Percentiles rank a stretch among this genome's conserved stretches.
phyloP scores from a whole-genome alignment of 92 coral and sea anemone species.

The Paragorgia papillata region DNA sequence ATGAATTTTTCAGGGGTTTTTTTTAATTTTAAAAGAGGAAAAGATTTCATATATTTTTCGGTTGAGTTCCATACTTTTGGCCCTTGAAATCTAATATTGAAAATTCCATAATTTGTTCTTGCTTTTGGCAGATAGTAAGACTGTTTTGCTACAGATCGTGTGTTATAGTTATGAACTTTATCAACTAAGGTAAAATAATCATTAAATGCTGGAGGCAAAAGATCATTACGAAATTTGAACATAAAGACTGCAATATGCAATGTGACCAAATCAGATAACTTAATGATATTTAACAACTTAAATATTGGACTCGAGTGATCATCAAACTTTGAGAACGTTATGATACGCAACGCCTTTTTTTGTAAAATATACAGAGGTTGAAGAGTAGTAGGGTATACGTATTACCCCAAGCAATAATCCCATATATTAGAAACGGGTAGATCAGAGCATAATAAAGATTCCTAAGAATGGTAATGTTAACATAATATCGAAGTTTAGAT shows the following conservation, averaged over 20 bases:
- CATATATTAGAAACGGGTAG: slow-evolving; percentile 62
- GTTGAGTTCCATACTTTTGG: slow-evolving; percentile 28
- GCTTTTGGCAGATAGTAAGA: slow-evolving; percentile 36
- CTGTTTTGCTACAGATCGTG: slow-evolving; percentile 19
- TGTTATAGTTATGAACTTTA: slow-evolving; percentile 35
- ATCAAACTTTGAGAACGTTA: slow-evolving; percentile 52
- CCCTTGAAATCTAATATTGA: slow-evolving; percentile 14
- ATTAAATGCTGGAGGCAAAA: slow-evolving; percentile 21
- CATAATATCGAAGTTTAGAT: slow-evolving; percentile 62
- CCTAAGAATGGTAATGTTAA: slow-evolving; percentile 30
- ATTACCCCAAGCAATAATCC: slow-evolving; percentile 60
- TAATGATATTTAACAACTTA: background rate
- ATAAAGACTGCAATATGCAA: slow-evolving; percentile 9
- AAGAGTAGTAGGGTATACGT: slow-evolving; percentile 46
- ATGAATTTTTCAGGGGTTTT: too few species aligned
- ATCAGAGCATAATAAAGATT: slow-evolving; percentile 58
- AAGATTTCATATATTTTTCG: too few species aligned
- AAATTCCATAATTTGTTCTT: slow-evolving; percentile 26
- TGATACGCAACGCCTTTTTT: slow-evolving; percentile 47
- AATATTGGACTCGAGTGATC: slow-evolving; percentile 60
- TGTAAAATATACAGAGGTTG: slow-evolving; percentile 41
- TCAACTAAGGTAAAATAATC: slow-evolving; percentile 27
- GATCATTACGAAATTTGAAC: slow-evolving; percentile 13
- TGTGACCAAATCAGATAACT: background rate
- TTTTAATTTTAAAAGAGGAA: too few species aligned